phyloP scores from a whole-genome alignment of 2,113 vertebrate genomes.

The Isurus oxyrinchus region DNA sequence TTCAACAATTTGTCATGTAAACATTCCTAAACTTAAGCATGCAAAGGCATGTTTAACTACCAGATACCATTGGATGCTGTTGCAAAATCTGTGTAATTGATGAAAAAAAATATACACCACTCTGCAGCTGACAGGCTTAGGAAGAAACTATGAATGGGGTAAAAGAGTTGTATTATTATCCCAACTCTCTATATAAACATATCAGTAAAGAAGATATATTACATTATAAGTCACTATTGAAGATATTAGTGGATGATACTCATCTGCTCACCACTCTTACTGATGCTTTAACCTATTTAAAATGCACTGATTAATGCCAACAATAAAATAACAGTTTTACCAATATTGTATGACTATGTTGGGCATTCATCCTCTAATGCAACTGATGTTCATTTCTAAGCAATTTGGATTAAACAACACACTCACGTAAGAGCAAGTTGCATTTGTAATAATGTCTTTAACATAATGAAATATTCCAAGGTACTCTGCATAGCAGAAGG shows the following conservation, averaged over 20 bases:
- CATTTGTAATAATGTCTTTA: neutral
- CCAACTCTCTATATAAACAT: neutral
- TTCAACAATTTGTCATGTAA: neutral
- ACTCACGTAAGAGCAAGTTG: neutral
- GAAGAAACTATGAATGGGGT: neutral
- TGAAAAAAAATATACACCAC: neutral
- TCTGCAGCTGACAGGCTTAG: neutral
- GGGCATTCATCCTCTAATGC: neutral
- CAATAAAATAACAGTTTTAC: neutral
- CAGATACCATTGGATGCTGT: too few relatives aligned
- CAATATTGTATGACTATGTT: neutral
- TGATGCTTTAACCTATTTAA: neutral
- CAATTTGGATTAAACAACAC: neutral
- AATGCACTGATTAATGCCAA: neutral
- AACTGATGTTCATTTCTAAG: neutral
- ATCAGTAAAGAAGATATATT: neutral
- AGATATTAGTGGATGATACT: conserved; percentile 5
- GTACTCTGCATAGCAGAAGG: neutral
- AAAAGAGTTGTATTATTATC: neutral
- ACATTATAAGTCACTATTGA: neutral
- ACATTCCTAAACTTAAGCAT: neutral
- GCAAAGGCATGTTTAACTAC: neutral
- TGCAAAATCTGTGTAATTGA: neutral
- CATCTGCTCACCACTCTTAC: neutral
- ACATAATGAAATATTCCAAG: neutral